These are phyloP conservation scores for Haliclona indistincta DNA, from an alignment of 37 sponge, comb jelly and placozoan genomes.

Conservation along the genomic window DNA sequence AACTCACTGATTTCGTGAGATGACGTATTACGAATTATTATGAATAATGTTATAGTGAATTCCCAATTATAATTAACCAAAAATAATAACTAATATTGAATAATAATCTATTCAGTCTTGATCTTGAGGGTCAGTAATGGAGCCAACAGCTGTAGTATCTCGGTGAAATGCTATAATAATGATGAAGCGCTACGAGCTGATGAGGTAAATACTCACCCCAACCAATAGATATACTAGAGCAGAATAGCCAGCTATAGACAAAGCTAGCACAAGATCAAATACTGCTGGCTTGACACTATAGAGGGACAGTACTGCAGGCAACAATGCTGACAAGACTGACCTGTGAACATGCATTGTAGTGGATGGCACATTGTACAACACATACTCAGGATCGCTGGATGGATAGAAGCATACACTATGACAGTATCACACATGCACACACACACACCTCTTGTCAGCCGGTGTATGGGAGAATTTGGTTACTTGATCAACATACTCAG, in stretches of 20 bases:
- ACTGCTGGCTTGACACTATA: constrained; percentile 91
- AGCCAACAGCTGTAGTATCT: too few relatives aligned
- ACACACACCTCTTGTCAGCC: constrained; percentile 45
- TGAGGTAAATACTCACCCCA: constrained; percentile 59
- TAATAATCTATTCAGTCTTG: too few relatives aligned
- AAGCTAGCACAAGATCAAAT: constrained; percentile 89
- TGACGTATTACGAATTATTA: too few relatives aligned
- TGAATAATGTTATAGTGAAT: too few relatives aligned
- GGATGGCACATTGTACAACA: constrained; percentile 58
- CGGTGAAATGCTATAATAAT: too few relatives aligned
- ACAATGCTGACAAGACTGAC: constrained; percentile 29
- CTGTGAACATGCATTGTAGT: constrained; percentile 75
- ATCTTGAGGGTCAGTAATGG: too few relatives aligned
- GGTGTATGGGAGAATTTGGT: constrained; percentile 40
- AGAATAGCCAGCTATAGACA: constrained; percentile 71
- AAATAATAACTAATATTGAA: too few relatives aligned
- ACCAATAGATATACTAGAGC: constrained; percentile 69
- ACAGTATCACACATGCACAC: not conserved
- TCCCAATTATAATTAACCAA: too few relatives aligned
- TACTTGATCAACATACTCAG: constrained; percentile 62
- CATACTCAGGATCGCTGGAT: constrained; percentile 86
- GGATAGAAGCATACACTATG: too few relatives aligned
- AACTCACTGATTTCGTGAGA: too few relatives aligned
- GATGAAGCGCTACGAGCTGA: too few relatives aligned
- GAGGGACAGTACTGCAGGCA: not conserved